Evolutionary conservation across 2,888 invertebrate species (phyloP).

Genomic region (Boloria selene): DNA sequence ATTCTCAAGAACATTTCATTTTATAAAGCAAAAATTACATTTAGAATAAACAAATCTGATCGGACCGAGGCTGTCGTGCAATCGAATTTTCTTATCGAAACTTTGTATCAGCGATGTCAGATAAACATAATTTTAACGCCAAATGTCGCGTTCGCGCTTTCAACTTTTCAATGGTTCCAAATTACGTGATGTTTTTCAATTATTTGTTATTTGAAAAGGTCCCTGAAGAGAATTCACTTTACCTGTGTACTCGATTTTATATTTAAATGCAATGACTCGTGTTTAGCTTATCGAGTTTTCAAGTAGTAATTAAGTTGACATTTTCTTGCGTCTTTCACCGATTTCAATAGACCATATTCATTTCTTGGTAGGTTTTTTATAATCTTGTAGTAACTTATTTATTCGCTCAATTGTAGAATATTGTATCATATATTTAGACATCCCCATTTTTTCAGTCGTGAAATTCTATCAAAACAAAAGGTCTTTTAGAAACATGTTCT

Average conservation of each 20-base stretch:
- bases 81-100: constrained; percentile 22
- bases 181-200: constrained; percentile 32
- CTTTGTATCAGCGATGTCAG: constrained; percentile 17
- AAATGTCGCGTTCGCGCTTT: constrained; percentile 28
- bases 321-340: neutral
- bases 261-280: neutral
- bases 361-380: too few species aligned
- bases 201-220: constrained; percentile 27
- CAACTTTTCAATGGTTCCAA: constrained; percentile 31
- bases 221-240: constrained; percentile 19
- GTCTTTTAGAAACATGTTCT: neutral
- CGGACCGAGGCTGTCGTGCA: constrained; percentile 21
- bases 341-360: too few species aligned
- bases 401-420: too few species aligned
- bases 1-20: neutral
- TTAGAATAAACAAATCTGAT: constrained; percentile 12
- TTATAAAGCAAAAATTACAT: neutral
- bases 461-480: neutral
- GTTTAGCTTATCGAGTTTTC: constrained; percentile 8
- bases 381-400: too few species aligned
- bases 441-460: neutral
- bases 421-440: too few species aligned
- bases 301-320: neutral
- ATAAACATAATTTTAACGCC: constrained; percentile 24
- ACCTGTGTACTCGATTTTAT: constrained; percentile 13